phyloP scores from a whole-genome alignment of 1,140 invertebrate genomes.

The Drosophila nasuta region DNA sequence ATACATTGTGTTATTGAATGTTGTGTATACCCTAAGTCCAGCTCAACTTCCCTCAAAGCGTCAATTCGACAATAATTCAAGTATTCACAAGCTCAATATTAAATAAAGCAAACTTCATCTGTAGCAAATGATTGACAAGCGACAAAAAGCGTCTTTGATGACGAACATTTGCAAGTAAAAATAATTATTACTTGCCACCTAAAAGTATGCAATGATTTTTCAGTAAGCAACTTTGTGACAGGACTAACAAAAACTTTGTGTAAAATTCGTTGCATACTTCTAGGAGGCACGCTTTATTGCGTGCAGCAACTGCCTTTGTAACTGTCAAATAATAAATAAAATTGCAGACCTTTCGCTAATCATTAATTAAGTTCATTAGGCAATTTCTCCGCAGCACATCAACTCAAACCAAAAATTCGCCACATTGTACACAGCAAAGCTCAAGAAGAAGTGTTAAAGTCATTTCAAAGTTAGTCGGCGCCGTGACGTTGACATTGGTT shows the following conservation, averaged over 20 bases:
- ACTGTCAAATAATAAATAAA: slow-evolving; percentile 1
- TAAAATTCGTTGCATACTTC: too few species aligned
- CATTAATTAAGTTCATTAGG: slow-evolving; percentile 21
- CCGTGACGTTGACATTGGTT: slow-evolving; percentile 38
- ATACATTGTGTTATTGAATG: not conserved
- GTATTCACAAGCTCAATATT: not conserved
- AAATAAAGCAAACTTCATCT: not conserved
- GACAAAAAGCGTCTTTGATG: not conserved
- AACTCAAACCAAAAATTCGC: slow-evolving; percentile 5
- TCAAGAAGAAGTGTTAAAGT: slow-evolving; percentile 26
- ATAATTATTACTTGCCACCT: too few species aligned
- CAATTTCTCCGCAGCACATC: slow-evolving; percentile 2
- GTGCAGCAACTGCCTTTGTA: not conserved
- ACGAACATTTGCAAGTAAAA: too few species aligned
- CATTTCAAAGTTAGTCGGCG: slow-evolving; percentile 25
- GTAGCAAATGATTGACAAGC: not conserved
- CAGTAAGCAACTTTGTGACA: too few species aligned
- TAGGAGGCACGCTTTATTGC: too few species aligned
- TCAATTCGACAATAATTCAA: slow-evolving; percentile 1
- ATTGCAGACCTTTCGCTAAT: slow-evolving; percentile 3
- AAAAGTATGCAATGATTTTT: too few species aligned
- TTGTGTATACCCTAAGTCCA: not conserved
- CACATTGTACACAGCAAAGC: not conserved
- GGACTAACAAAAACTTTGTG: too few species aligned
- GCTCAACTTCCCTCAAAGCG: not conserved